These are phyloP conservation scores for Hyalella azteca DNA, from an alignment of 2,888 invertebrate species.

Conservation along the genomic window DNA sequence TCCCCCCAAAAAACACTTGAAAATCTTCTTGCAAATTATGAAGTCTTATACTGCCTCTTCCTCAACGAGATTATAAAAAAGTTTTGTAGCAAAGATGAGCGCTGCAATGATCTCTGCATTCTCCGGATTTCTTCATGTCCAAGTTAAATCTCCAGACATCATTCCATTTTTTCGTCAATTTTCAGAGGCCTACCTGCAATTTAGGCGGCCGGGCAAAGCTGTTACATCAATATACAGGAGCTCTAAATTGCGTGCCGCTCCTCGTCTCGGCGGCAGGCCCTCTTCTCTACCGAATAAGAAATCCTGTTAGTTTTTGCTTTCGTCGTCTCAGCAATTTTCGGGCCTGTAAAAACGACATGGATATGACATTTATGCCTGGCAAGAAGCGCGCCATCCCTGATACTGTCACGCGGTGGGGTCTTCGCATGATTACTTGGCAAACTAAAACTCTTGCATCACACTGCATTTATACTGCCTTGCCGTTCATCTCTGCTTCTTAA, in stretches of 20 bases:
- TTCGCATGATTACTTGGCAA: conserved; percentile 14
- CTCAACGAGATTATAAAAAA: too few relatives aligned
- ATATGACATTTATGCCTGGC: conserved; percentile 30
- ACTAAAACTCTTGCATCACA: neutral
- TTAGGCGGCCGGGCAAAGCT: conserved; percentile 20
- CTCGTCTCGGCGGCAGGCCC: neutral
- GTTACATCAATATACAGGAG: conserved; percentile 30
- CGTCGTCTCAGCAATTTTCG: conserved; percentile 34
- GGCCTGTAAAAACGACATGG: conserved; percentile 25
- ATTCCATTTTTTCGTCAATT: conserved; percentile 10
- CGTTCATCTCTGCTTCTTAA: neutral
- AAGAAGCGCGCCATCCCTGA: neutral
- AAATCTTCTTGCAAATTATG: too few relatives aligned
- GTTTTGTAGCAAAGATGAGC: too few relatives aligned
- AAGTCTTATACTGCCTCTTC: too few relatives aligned
- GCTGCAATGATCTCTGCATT: neutral
- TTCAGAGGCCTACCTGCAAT: neutral
- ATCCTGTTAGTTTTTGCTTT: conserved; percentile 30
- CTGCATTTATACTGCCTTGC: neutral
- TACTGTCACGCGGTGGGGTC: conserved; percentile 1
- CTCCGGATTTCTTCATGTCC: neutral
- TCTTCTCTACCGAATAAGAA: conserved; percentile 15
- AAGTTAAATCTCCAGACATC: neutral
- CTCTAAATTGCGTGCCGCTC: neutral
- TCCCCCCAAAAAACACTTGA: too few relatives aligned